Evolutionary conservation across 2,888 invertebrate genomes (phyloP).

Genomic region (Spilosoma lubricipeda): DNA sequence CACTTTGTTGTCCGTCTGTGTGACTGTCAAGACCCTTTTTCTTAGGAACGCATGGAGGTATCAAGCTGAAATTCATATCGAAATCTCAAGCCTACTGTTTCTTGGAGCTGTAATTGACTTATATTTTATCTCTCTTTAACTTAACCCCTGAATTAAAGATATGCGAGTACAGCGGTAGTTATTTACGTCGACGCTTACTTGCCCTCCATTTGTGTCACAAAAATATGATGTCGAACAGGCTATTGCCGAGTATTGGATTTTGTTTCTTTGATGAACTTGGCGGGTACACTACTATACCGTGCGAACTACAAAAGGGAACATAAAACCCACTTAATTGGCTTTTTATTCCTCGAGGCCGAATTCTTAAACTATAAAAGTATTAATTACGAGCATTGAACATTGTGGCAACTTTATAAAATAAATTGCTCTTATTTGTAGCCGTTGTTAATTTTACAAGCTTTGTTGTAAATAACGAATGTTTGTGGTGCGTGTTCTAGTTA

Average conservation of each 20-base stretch:
- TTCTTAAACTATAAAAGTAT: slow-evolving; percentile 2
- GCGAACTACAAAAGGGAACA: neutral
- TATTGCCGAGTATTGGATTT: neutral
- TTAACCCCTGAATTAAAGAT: no score
- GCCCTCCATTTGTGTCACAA: no score
- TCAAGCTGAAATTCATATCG: no score
- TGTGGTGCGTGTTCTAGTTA: slow-evolving; percentile 8
- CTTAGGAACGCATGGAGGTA: no score
- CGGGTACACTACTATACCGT: neutral
- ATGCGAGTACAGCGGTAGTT: no score
- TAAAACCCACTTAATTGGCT: neutral
- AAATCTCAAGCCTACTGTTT: no score
- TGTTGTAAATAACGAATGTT: slow-evolving; percentile 7
- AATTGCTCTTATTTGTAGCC: neutral
- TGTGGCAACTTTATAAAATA: slow-evolving; percentile 1
- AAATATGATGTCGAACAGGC: no score
- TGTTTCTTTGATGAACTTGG: neutral
- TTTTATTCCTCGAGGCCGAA: slow-evolving; percentile 34
- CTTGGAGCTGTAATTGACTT: no score
- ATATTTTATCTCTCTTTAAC: no score
- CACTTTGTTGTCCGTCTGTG: no score
- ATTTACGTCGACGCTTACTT: no score
- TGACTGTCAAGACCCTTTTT: no score
- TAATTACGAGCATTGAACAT: slow-evolving; percentile 6
- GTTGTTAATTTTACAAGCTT: slow-evolving; percentile 7